These are phyloP conservation scores for Leptatherina wallacei DNA, from an alignment of 2,797 vertebrate genomes.

Conservation along the genomic window DNA sequence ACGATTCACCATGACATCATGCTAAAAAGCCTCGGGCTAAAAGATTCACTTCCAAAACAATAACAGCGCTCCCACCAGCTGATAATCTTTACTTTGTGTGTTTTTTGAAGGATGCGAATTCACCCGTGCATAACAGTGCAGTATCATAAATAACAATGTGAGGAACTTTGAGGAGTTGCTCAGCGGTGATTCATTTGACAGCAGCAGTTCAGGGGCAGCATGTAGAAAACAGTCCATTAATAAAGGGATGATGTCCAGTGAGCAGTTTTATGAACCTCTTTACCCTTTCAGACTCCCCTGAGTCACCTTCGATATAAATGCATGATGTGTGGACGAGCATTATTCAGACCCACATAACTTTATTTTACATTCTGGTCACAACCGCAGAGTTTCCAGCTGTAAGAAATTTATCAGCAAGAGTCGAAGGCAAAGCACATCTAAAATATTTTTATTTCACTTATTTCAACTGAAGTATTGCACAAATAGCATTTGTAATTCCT, in stretches of 20 bases:
- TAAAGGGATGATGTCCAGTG: slow-evolving; percentile 19
- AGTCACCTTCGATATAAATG: slow-evolving; percentile 17
- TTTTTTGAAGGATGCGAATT: not conserved
- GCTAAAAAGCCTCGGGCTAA: not conserved
- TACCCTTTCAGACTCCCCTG: slow-evolving; percentile 4
- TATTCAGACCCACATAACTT: slow-evolving; percentile 3
- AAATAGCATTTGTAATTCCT: not conserved
- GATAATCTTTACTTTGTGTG: slow-evolving; percentile 16
- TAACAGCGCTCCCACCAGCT: not conserved
- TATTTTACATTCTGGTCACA: not conserved
- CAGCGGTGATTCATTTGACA: slow-evolving; percentile 11
- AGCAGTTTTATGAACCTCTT: slow-evolving; percentile 26
- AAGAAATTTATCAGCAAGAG: not conserved
- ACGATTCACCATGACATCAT: slow-evolving; percentile 1
- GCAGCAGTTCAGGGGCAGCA: not conserved
- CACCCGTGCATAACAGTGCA: not conserved
- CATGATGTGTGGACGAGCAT: not conserved
- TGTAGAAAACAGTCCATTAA: slow-evolving; percentile 19
- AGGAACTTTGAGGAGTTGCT: slow-evolving; percentile 2
- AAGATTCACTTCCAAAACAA: not conserved
- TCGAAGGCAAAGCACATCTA: not conserved
- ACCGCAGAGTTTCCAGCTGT: not conserved
- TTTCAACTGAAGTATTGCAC: not conserved
- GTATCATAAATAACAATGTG: slow-evolving; percentile 15
- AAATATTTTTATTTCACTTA: not conserved